Conservation (phyloP, 1,140 invertebrate species). For the Cyclargus thomasi region DNA sequence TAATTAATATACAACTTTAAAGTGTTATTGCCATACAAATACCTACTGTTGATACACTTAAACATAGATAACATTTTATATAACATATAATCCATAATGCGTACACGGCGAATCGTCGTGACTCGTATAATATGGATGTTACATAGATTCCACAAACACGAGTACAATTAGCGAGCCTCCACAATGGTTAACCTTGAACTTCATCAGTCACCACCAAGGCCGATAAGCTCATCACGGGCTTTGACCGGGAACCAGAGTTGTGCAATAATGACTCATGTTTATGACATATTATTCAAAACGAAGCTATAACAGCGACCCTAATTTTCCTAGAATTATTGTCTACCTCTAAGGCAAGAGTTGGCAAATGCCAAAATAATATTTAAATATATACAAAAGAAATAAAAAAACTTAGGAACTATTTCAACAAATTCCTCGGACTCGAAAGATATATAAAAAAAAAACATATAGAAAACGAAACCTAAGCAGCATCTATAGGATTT, state of each 20-base stretch:
- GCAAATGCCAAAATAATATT: neutral
- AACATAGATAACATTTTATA: neutral
- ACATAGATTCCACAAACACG: neutral
- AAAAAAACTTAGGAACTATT: too few relatives aligned
- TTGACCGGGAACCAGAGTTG: conserved; percentile 5
- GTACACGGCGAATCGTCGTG: neutral
- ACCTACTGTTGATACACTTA: neutral
- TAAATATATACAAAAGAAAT: too few relatives aligned
- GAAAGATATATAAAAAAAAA: too few relatives aligned
- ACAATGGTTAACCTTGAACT: conserved; percentile 4
- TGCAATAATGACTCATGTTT: neutral
- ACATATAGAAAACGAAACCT: too few relatives aligned
- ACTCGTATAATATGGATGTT: neutral
- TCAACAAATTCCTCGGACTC: too few relatives aligned
- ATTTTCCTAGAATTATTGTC: neutral
- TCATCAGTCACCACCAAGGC: neutral
- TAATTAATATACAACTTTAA: neutral
- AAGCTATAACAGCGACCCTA: neutral
- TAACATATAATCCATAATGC: neutral
- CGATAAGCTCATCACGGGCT: conserved; percentile 9
- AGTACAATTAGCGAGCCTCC: neutral
- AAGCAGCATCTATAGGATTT: neutral
- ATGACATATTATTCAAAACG: neutral
- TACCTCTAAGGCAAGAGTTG: neutral
- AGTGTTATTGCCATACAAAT: neutral